Evolutionary conservation across 1,140 invertebrate genomes (phyloP).

Genomic region (Tetranychus urticae): DNA sequence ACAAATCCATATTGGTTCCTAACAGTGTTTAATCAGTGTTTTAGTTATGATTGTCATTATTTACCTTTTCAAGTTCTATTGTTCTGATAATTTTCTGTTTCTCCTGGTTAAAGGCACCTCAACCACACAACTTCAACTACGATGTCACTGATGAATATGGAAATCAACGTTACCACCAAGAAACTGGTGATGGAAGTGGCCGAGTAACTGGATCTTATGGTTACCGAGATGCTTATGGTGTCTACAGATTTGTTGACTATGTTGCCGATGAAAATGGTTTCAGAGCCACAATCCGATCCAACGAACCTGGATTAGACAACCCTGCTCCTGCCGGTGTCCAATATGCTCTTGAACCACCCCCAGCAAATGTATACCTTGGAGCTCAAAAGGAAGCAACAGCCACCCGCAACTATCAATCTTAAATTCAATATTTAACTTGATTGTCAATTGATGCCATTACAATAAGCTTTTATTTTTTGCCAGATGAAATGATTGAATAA

Average conservation of each 20-base stretch:
- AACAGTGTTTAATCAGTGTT: no score
- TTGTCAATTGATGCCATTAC: no score
- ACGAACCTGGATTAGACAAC: slow-evolving; percentile 4
- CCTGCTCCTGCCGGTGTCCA: slow-evolving; percentile 6
- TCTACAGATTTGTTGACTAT: slow-evolving; percentile 10
- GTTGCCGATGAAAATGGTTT: slow-evolving; percentile 15
- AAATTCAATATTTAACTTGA: no score
- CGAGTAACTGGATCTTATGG: slow-evolving; percentile 13
- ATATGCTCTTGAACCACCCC: neutral
- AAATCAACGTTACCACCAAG: slow-evolving; percentile 9
- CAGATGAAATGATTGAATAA: no score
- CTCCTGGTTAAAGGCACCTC: neutral
- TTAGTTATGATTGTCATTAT: no score
- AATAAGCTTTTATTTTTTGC: no score
- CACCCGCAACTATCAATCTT: no score
- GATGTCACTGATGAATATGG: slow-evolving; percentile 10
- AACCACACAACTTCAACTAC: slow-evolving; percentile 12
- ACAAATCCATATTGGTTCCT: no score
- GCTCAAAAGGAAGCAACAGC: no score
- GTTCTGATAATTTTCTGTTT: no score
- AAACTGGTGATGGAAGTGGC: slow-evolving; percentile 9
- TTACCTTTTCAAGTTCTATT: no score
- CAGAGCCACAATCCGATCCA: slow-evolving; percentile 17
- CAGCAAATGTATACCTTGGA: neutral
- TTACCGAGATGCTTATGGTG: slow-evolving; percentile 7